Percentiles rank a stretch among this genome's conserved stretches.
Conservation (phyloP, 2,113 vertebrate species). For the Zosterops hypoxanthus region DNA sequence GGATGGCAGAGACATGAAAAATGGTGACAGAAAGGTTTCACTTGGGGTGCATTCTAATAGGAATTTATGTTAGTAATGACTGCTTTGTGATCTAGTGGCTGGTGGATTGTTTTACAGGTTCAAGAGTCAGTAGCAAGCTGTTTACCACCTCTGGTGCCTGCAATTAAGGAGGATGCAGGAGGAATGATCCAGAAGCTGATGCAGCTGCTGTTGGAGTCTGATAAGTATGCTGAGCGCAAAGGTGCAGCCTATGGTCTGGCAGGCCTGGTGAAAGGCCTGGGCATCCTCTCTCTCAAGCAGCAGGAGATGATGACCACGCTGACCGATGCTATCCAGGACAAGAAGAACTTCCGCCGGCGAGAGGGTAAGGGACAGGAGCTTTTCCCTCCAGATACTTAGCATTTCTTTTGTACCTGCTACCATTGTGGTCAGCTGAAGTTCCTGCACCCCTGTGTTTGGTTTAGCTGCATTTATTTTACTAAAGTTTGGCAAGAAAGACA, state of each 20-base stretch:
- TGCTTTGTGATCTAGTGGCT: background rate
- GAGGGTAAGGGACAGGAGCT: slow-evolving; percentile 81
- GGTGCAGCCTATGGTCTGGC: slow-evolving; percentile 95
- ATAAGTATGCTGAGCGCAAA: slow-evolving; percentile 95
- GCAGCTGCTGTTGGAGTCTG: slow-evolving; percentile 94
- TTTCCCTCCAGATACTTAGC: background rate
- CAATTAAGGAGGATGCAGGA: slow-evolving; percentile 94
- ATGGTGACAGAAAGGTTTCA: background rate
- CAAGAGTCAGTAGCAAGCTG: slow-evolving; percentile 97
- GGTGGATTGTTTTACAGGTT: slow-evolving; percentile 76
- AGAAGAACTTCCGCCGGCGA: slow-evolving; percentile 95
- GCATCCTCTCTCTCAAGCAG: slow-evolving; percentile 96
- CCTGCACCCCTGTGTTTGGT: background rate
- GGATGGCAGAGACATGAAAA: background rate
- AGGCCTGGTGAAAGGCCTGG: slow-evolving; percentile 94
- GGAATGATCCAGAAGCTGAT: slow-evolving; percentile 93
- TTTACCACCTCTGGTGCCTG: slow-evolving; percentile 92
- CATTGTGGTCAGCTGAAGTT: background rate
- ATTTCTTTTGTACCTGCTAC: background rate
- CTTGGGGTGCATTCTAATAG: background rate
- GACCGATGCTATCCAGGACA: slow-evolving; percentile 97
- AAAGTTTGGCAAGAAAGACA: background rate
- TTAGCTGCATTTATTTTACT: background rate
- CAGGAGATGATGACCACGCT: slow-evolving; percentile 97
- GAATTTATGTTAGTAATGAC: background rate